Conservation (phyloP, 2,888 invertebrate species). For the Dolomedes plantarius region DNA sequence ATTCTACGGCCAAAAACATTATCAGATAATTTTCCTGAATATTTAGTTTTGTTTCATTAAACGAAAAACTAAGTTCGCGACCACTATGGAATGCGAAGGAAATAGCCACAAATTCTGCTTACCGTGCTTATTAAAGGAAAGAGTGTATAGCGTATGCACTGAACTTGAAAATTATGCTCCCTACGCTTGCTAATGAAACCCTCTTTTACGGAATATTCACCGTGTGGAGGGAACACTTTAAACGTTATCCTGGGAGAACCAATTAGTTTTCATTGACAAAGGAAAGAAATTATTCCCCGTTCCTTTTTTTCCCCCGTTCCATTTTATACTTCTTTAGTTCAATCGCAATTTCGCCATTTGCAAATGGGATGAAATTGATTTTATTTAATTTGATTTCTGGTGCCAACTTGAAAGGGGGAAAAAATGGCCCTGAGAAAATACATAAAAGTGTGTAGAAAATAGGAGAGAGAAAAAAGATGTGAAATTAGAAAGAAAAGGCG, state of each 20-base stretch:
- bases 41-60: no score
- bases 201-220: not conserved
- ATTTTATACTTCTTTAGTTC: not conserved
- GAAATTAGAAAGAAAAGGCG: not conserved
- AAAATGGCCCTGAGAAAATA: not conserved
- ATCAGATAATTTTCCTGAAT: no score
- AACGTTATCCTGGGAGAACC: not conserved
- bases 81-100: no score
- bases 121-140: no score
- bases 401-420: not conserved
- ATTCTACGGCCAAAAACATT: no score
- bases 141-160: no score
- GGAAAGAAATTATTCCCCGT: not conserved
- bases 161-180: no score
- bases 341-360: not conserved
- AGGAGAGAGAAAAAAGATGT: no score
- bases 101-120: no score
- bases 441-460: not conserved
- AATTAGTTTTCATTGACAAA: slow-evolving; percentile 11
- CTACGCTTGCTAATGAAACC: not conserved
- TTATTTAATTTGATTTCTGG: slow-evolving; percentile 8
- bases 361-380: not conserved
- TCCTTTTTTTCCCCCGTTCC: not conserved
- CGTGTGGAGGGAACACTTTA: not conserved
- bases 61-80: no score